Conservation (phyloP, 2,888 invertebrate species). For the Oligia fasciuncula region DNA sequence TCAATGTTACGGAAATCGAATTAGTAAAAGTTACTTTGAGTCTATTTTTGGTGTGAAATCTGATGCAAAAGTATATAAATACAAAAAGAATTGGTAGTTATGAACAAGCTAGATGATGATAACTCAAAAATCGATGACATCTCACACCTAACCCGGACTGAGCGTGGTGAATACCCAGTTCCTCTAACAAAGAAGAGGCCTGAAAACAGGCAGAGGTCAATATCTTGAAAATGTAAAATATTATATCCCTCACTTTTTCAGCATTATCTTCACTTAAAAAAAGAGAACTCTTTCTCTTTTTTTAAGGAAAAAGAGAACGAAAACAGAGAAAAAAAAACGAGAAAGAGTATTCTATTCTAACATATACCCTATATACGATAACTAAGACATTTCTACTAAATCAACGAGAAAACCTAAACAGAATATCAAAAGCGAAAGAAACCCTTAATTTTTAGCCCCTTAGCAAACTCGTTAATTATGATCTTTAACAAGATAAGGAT, state of each 20-base stretch:
- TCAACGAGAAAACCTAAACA: constrained; percentile 12
- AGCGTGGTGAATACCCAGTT: background rate
- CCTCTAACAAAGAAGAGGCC: background rate
- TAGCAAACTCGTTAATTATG: constrained; percentile 26
- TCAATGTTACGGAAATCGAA: constrained; percentile 8
- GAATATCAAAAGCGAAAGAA: constrained; percentile 23
- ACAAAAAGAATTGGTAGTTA: background rate
- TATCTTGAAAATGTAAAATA: background rate
- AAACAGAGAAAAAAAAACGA: background rate
- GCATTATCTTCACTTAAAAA: background rate
- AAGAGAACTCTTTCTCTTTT: too few relatives aligned
- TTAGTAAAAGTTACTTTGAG: background rate
- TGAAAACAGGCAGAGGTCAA: background rate
- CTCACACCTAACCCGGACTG: background rate
- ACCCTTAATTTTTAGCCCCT: constrained; percentile 23
- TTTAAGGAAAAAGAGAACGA: too few relatives aligned
- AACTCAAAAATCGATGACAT: background rate
- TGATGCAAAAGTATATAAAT: background rate
- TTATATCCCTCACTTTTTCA: background rate
- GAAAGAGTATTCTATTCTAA: background rate
- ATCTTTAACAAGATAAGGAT: constrained; percentile 44
- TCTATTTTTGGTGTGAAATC: background rate
- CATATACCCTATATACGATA: background rate
- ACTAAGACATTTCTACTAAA: background rate
- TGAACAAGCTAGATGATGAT: background rate